phyloP scores from a whole-genome alignment of 2,797 vertebrate genomes.

The Poecile montanus region DNA sequence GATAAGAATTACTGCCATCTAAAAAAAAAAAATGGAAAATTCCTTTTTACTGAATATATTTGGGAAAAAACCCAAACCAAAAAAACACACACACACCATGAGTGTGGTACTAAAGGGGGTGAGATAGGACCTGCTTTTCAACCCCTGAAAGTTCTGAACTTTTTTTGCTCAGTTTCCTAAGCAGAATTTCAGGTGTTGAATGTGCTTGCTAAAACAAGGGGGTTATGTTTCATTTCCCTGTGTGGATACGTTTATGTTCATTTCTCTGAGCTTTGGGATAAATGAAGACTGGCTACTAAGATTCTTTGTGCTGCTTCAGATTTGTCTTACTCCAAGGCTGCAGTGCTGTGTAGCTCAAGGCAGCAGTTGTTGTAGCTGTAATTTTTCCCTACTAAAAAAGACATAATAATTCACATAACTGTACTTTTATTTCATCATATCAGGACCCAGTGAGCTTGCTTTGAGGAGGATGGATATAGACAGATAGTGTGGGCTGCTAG shows the following conservation, averaged over 20 bases:
- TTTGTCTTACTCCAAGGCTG: not conserved
- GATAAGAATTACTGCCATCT: not conserved
- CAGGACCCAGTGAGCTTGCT: not conserved
- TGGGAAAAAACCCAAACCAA: not conserved
- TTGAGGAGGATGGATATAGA: not conserved
- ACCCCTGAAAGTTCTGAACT: not conserved
- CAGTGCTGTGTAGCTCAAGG: not conserved
- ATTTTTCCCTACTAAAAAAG: not conserved
- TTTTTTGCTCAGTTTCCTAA: not conserved
- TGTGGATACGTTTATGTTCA: fast-evolving
- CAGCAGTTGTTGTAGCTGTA: not conserved
- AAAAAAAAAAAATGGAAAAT: not conserved
- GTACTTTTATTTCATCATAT: not conserved
- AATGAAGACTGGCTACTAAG: not conserved
- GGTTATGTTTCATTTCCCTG: not conserved
- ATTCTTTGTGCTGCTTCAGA: not conserved
- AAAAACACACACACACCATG: too few relatives aligned
- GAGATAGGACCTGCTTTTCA: not conserved
- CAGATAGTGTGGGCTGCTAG: not conserved
- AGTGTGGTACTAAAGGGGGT: not conserved
- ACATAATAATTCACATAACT: not conserved
- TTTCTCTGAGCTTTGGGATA: not conserved
- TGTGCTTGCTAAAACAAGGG: not conserved
- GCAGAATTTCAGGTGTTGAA: not conserved
- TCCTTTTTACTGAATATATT: not conserved